phyloP scores from a whole-genome alignment of 2,888 invertebrate genomes.

The Tetheella fluctuosa region DNA sequence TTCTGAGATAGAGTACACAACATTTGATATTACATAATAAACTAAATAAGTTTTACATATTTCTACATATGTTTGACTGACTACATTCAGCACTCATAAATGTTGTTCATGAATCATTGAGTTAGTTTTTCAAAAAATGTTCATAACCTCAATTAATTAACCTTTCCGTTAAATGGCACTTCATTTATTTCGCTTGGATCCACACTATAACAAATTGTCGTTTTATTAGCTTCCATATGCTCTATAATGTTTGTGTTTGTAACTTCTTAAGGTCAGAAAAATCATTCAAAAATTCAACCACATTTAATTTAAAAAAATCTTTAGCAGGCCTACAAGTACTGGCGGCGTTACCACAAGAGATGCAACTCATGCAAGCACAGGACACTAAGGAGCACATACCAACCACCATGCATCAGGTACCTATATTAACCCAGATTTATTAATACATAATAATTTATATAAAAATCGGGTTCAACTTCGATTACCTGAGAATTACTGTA shows the following conservation, averaged over 20 bases:
- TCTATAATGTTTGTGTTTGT: too few relatives aligned
- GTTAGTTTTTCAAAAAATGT: neutral
- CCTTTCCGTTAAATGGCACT: neutral
- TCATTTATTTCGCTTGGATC: neutral
- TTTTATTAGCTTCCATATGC: too few relatives aligned
- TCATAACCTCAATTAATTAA: too few relatives aligned
- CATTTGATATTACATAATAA: neutral
- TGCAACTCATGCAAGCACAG: constrained; percentile 82
- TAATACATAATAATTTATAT: too few relatives aligned
- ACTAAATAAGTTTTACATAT: neutral
- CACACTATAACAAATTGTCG: neutral
- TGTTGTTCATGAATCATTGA: neutral
- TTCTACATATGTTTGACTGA: neutral
- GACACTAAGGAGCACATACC: constrained; percentile 60
- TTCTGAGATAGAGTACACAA: neutral
- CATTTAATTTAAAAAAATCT: neutral
- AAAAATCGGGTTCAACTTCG: too few relatives aligned
- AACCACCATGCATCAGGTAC: constrained; percentile 60
- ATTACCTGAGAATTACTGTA: too few relatives aligned
- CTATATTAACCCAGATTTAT: neutral
- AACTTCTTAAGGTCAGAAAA: too few relatives aligned
- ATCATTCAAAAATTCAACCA: too few relatives aligned
- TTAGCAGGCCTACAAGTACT: constrained; percentile 86
- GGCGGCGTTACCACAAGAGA: constrained; percentile 88
- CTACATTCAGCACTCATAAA: neutral